Conservation (phyloP, 2,888 invertebrate genomes). For the Lobophora halterata region DNA sequence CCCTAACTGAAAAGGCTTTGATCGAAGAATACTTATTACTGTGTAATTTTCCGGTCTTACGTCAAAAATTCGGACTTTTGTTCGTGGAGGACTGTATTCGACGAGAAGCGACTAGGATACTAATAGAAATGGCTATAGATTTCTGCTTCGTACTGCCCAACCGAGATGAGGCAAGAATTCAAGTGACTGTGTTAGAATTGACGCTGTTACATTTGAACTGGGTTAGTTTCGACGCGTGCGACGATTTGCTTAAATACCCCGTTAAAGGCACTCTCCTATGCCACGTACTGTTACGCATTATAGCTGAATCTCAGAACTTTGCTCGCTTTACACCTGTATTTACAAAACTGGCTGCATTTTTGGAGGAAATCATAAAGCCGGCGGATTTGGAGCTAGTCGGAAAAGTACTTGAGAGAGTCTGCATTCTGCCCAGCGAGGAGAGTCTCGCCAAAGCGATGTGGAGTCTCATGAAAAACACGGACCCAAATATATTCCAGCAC, state of each 20-base stretch:
- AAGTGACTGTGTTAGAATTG: constrained; percentile 41
- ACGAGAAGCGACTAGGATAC: constrained; percentile 44
- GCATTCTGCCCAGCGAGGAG: constrained; percentile 55
- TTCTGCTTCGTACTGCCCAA: constrained; percentile 32
- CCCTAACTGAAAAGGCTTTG: constrained; percentile 39
- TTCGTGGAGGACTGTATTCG: constrained; percentile 48
- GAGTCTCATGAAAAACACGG: constrained; percentile 48
- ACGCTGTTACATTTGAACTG: constrained; percentile 51
- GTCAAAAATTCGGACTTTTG: constrained; percentile 41
- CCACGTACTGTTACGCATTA: constrained; percentile 49
- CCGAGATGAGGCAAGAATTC: constrained; percentile 32
- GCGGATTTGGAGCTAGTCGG: constrained; percentile 44
- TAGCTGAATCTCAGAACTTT: constrained; percentile 64
- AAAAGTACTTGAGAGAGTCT: constrained; percentile 57
- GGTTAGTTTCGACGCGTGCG: constrained; percentile 40
- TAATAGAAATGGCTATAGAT: constrained; percentile 57
- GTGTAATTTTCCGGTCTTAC: constrained; percentile 33
- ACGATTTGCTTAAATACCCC: constrained; percentile 42
- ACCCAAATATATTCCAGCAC: constrained; percentile 42
- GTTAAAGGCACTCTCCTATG: constrained; percentile 38
- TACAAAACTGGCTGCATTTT: constrained; percentile 49
- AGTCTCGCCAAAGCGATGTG: constrained; percentile 44
- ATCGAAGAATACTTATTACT: constrained; percentile 52
- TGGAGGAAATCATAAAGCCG: constrained; percentile 37
- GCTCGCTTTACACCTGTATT: constrained; percentile 60